A percentile compares a stretch with the other conserved stretches of the same genome.
Evolutionary conservation across 1,140 invertebrate genomes (phyloP).

Genomic region (Matsumurasca onukii): DNA sequence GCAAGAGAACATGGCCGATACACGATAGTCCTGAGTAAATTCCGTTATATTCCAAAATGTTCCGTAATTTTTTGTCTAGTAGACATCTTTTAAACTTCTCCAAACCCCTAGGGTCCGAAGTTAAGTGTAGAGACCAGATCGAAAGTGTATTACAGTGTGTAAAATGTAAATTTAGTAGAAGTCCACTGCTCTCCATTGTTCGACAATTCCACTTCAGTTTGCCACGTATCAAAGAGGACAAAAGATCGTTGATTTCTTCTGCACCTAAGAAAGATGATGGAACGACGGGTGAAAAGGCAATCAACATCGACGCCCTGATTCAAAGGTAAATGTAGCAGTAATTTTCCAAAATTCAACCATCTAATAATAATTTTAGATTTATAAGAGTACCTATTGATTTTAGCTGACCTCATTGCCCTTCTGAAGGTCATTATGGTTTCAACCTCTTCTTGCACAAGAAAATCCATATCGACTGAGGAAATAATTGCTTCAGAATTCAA

Average conservation of each 20-base stretch:
- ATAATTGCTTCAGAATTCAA: too few species aligned
- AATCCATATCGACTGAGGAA: too few species aligned
- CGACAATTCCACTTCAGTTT: conserved; percentile 32
- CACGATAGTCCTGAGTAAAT: neutral
- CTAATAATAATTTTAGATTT: too few species aligned
- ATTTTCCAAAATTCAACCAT: neutral
- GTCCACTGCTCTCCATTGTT: conserved; percentile 13
- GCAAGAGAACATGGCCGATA: neutral
- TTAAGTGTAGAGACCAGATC: neutral
- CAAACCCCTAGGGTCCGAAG: neutral
- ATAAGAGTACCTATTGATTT: too few species aligned
- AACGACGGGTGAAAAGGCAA: conserved; percentile 61
- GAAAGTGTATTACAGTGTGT: neutral
- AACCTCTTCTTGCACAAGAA: too few species aligned
- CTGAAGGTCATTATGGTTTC: too few species aligned
- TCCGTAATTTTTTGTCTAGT: neutral
- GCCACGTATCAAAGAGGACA: conserved; percentile 53
- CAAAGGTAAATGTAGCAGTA: conserved; percentile 19
- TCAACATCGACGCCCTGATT: conserved; percentile 57
- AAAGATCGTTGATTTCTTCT: conserved; percentile 55
- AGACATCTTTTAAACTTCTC: neutral
- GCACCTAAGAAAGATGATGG: conserved; percentile 63
- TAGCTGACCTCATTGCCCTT: too few species aligned
- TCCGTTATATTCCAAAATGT: neutral
- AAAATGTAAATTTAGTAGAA: neutral